Conservation (phyloP, 2,888 invertebrate species). For the Zeuzera pyrina region DNA sequence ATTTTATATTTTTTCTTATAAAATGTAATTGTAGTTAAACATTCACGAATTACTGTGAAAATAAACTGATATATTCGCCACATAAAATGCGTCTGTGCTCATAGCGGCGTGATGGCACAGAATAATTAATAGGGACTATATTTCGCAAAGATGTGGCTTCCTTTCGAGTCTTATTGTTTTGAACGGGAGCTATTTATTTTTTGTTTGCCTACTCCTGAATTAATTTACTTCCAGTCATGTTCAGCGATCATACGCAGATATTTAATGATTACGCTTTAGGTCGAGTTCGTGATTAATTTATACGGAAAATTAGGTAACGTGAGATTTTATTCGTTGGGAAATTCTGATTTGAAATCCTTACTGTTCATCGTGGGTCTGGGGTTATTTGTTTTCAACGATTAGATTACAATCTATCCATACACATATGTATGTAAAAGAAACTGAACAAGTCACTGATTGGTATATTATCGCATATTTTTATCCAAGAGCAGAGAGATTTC, state of each 20-base stretch:
- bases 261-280: conserved; percentile 32
- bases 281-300: conserved; percentile 12
- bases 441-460: too few species aligned
- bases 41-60: too few species aligned
- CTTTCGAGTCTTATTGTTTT: conserved; percentile 45
- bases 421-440: too few species aligned
- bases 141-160: conserved; percentile 39
- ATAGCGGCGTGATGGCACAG: conserved; percentile 38
- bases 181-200: conserved; percentile 35
- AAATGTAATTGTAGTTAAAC: too few species aligned
- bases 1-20: too few species aligned
- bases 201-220: conserved; percentile 48
- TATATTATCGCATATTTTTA: too few species aligned
- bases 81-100: conserved; percentile 27
- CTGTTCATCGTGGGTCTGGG: conserved; percentile 14
- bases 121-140: conserved; percentile 47
- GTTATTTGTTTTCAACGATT: too few species aligned
- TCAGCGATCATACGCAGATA: conserved; percentile 53
- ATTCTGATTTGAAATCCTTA: conserved; percentile 21
- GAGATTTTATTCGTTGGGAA: conserved; percentile 18
- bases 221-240: conserved; percentile 48
- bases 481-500: too few species aligned
- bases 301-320: conserved; percentile 8
- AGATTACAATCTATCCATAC: too few species aligned
- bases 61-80: too few species aligned